A percentile compares a stretch with the other conserved stretches of the same genome.
Evolutionary conservation across 2,113 vertebrate genomes (phyloP).

Genomic region (Varanus salvator): DNA sequence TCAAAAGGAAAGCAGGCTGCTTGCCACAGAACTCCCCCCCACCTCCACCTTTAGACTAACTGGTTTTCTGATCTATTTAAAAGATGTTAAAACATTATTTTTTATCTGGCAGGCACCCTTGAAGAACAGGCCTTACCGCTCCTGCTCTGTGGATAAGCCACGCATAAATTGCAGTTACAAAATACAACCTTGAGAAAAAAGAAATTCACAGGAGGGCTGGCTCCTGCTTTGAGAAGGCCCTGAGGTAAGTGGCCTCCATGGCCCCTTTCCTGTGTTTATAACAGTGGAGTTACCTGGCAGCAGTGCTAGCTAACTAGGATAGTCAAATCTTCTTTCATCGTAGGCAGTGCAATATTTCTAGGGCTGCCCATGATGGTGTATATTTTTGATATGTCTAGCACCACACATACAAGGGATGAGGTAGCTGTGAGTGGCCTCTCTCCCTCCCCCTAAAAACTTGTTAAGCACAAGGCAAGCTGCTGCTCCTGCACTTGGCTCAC

Average conservation of each 20-base stretch:
- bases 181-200: neutral
- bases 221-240: neutral
- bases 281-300: neutral
- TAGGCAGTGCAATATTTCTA: no score
- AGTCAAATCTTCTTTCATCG: no score
- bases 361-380: no score
- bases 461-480: neutral
- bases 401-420: neutral
- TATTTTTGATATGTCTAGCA: neutral
- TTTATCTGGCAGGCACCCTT: neutral
- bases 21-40: neutral
- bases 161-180: accelerated
- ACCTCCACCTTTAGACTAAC: neutral
- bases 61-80: conserved; percentile 28
- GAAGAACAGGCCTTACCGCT: accelerated
- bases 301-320: no score
- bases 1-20: neutral
- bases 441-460: neutral
- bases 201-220: neutral
- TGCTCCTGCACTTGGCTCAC: neutral
- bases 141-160: neutral
- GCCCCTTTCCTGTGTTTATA: neutral
- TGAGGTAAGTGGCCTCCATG: neutral
- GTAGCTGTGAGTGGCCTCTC: neutral
- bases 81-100: neutral